phyloP scores from a whole-genome alignment of 1,140 invertebrate genomes.

The Bombus sibiricus region DNA sequence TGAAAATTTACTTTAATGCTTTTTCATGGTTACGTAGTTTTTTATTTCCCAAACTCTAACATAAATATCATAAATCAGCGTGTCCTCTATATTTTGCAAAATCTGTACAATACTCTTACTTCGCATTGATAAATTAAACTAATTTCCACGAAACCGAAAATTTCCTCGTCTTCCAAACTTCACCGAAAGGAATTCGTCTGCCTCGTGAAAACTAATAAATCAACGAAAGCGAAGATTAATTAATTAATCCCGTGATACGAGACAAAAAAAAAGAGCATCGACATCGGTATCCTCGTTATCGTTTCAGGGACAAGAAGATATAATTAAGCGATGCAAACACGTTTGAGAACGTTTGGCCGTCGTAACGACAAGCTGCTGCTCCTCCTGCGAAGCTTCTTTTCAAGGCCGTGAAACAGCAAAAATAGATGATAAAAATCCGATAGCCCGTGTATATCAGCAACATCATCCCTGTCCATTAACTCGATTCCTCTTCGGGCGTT shows the following conservation, averaged over 20 bases:
- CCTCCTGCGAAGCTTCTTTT: not conserved
- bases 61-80: no score
- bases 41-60: no score
- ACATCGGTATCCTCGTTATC: conserved; percentile 9
- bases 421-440: conserved; percentile 45
- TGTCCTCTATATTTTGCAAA: no score
- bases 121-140: no score
- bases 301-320: not conserved
- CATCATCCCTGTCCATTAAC: not conserved
- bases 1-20: no score
- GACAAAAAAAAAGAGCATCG: not conserved
- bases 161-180: not conserved
- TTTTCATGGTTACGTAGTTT: no score
- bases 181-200: not conserved
- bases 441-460: not conserved
- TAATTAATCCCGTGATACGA: not conserved
- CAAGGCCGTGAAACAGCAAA: conserved; percentile 36
- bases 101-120: no score
- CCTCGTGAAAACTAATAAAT: not conserved
- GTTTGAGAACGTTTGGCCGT: not conserved
- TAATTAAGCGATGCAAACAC: conserved; percentile 31
- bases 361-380: not conserved
- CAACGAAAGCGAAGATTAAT: not conserved
- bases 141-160: no score
- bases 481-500: conserved; percentile 6